A percentile compares a stretch with the other conserved stretches of the same genome.
Evolutionary conservation across 2,888 invertebrate species (phyloP).

Genomic region (Noctua janthina): DNA sequence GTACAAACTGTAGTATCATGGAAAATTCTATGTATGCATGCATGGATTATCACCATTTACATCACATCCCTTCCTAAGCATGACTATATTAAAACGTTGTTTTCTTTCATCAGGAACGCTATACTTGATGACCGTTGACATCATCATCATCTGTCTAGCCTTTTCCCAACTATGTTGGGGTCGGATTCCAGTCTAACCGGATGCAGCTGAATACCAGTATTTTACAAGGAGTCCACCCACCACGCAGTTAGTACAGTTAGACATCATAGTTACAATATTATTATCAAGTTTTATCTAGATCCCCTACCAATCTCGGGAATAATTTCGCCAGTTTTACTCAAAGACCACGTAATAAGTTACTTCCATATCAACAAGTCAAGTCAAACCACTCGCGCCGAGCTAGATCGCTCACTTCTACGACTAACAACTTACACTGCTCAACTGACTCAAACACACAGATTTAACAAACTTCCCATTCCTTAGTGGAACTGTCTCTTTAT

Average conservation of each 20-base stretch:
- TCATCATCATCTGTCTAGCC: no score
- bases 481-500: constrained; percentile 51
- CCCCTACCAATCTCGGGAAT: neutral
- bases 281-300: neutral
- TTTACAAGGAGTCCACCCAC: no score
- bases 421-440: constrained; percentile 53
- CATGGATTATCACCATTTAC: neutral
- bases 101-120: neutral
- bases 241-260: no score
- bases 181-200: no score
- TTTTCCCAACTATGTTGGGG: no score
- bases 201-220: no score
- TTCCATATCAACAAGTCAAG: constrained; percentile 60
- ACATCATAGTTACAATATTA: neutral
- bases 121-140: neutral
- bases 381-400: constrained; percentile 39
- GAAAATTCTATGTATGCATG: no score
- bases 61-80: neutral
- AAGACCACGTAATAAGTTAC: constrained; percentile 38
- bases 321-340: constrained; percentile 1
- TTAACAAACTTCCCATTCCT: constrained; percentile 48
- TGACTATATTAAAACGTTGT: neutral
- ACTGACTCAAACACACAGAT: constrained; percentile 55
- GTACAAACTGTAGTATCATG: neutral
- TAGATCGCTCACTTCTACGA: constrained; percentile 55